A percentile compares a stretch with the other conserved stretches of the same genome.
Conservation (phyloP, 1,140 invertebrate genomes). For the Asbolus verrucosus region DNA sequence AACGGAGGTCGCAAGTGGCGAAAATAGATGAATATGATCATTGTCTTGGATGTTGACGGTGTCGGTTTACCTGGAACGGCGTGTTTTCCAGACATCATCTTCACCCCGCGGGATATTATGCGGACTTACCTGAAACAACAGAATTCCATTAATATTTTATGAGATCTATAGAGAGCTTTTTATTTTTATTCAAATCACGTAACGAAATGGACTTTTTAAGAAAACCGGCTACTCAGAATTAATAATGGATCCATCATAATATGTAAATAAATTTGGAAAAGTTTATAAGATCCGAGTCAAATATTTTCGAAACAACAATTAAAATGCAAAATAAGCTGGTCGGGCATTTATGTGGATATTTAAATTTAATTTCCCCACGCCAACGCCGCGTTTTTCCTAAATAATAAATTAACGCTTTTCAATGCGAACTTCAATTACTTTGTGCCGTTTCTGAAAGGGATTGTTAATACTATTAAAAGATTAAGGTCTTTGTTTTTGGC, state of each 20-base stretch:
- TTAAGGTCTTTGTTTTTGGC: slow-evolving; percentile 41
- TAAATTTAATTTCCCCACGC: slow-evolving; percentile 5
- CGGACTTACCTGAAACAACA: slow-evolving; percentile 51
- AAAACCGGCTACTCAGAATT: slow-evolving; percentile 42
- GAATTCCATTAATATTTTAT: slow-evolving; percentile 52
- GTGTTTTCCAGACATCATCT: slow-evolving; percentile 26
- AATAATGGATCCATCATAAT: slow-evolving; percentile 44
- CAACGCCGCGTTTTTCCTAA: slow-evolving; percentile 24
- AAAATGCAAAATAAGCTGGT: slow-evolving; percentile 41
- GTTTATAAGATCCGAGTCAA: slow-evolving; percentile 31
- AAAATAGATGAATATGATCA: no score
- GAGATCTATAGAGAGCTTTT: slow-evolving; percentile 48
- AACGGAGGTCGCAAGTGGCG: no score
- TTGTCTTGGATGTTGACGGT: neutral
- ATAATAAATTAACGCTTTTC: slow-evolving; percentile 44
- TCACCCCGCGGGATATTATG: slow-evolving; percentile 42
- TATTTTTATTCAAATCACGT: slow-evolving; percentile 51
- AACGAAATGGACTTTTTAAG: slow-evolving; percentile 45
- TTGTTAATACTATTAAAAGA: slow-evolving; percentile 46
- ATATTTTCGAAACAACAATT: slow-evolving; percentile 40
- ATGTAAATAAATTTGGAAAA: slow-evolving; percentile 41
- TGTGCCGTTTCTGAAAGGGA: slow-evolving; percentile 28
- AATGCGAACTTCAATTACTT: slow-evolving; percentile 45
- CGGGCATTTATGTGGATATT: slow-evolving; percentile 15
- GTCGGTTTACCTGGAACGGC: slow-evolving; percentile 14